Percentiles rank a stretch among this genome's conserved stretches.
phyloP scores from a whole-genome alignment of 1,140 invertebrate genomes.

The Mercenaria mercenaria region DNA sequence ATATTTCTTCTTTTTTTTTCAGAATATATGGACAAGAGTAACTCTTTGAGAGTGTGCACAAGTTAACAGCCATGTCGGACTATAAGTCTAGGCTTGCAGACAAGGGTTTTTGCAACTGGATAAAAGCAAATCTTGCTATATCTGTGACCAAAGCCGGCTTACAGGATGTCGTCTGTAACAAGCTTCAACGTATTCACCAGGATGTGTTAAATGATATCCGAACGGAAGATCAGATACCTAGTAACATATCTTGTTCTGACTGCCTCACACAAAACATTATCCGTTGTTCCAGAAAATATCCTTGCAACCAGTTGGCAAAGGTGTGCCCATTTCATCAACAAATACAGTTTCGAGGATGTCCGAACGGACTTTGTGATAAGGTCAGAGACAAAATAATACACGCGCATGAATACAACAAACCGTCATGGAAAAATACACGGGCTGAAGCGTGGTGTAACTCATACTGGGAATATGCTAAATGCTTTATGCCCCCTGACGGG shows the following conservation, averaged over 20 bases:
- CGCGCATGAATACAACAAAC: background rate
- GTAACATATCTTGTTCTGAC: background rate
- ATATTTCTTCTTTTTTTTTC: no score
- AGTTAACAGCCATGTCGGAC: background rate
- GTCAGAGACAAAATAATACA: slow-evolving; percentile 12
- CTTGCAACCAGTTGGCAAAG: background rate
- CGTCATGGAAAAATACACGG: slow-evolving; percentile 28
- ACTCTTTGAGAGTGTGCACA: no score
- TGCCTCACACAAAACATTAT: background rate
- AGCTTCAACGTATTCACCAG: background rate
- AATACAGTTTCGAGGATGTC: background rate
- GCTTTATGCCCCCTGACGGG: slow-evolving; percentile 20
- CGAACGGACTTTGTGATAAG: background rate
- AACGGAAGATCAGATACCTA: background rate
- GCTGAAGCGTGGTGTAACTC: background rate
- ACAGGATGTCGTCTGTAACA: background rate
- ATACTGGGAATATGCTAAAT: slow-evolving; percentile 4
- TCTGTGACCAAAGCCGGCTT: background rate
- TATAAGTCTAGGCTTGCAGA: background rate
- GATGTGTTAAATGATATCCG: background rate
- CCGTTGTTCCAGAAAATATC: background rate
- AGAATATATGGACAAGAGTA: no score
- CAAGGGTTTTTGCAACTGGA: background rate
- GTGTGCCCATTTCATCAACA: background rate
- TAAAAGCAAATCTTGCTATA: background rate